These are phyloP conservation scores for Gymnocephalus cernua DNA, from an alignment of 2,113 vertebrate genomes.

Conservation along the genomic window DNA sequence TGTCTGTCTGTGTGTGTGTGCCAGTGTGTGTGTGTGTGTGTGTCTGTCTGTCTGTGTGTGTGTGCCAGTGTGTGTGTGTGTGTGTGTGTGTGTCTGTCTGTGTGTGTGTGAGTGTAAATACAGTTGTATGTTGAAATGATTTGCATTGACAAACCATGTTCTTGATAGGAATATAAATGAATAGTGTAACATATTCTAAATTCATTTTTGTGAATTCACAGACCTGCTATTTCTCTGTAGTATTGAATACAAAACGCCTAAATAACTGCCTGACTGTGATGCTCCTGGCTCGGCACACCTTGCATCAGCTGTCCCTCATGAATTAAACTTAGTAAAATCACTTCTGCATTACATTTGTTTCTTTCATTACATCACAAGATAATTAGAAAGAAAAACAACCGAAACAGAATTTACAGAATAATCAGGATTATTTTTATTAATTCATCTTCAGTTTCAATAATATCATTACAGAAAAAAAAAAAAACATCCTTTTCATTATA, in stretches of 20 bases:
- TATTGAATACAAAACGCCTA: neutral
- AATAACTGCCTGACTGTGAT: neutral
- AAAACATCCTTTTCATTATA: slow-evolving; percentile 86
- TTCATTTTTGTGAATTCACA: no score
- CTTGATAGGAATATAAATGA: no score
- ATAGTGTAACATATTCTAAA: no score
- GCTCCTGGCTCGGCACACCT: neutral
- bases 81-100: no score
- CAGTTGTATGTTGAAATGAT: no score
- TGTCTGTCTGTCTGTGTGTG: no score
- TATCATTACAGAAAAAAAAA: slow-evolving; percentile 99
- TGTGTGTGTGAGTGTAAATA: no score
- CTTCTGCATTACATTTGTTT: neutral
- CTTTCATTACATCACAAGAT: neutral
- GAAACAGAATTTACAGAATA: slow-evolving; percentile 90
- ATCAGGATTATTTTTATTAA: slow-evolving; percentile 93
- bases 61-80: no score
- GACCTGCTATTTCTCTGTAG: no score
- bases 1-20: no score
- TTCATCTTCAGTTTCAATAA: slow-evolving; percentile 95
- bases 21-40: no score
- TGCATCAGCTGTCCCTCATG: neutral
- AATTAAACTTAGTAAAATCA: neutral
- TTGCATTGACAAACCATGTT: no score
- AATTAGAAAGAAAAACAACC: neutral